phyloP scores from a whole-genome alignment of 2,113 vertebrate genomes.

The Bombycilla garrulus region DNA sequence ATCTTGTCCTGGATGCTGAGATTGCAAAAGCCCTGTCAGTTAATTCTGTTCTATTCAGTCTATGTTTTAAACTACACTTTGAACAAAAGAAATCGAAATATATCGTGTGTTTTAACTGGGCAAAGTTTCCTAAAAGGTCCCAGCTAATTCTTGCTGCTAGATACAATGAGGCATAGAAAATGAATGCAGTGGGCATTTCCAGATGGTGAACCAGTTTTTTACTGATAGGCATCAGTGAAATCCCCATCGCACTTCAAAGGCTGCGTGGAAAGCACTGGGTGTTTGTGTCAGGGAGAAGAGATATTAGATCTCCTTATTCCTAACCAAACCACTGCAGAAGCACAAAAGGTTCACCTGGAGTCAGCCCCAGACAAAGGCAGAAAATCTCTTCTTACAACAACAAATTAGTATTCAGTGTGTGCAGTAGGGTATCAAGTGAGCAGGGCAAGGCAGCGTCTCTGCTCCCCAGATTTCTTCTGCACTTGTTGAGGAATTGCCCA shows the following conservation, averaged over 20 bases:
- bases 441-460: not conserved
- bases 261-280: not conserved
- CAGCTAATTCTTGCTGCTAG: not conserved
- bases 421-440: not conserved
- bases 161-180: not conserved
- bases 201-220: not conserved
- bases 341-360: not conserved
- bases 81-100: not conserved
- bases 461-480: not conserved
- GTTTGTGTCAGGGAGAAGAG: not conserved
- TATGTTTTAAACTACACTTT: not conserved
- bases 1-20: not conserved
- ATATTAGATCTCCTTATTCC: not conserved
- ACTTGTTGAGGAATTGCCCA: not conserved
- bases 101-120: not conserved
- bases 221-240: slow-evolving; percentile 28
- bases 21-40: not conserved
- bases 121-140: not conserved
- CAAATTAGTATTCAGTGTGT: not conserved
- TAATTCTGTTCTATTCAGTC: not conserved
- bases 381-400: not conserved
- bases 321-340: not conserved
- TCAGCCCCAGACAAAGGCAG: not conserved
- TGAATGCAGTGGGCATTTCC: not conserved
- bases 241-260: slow-evolving; percentile 14